Percentiles rank a stretch among this genome's conserved stretches.
These are phyloP conservation scores for Pomacea maculata DNA, from an alignment of 1,140 invertebrate genomes.

Conservation along the genomic window DNA sequence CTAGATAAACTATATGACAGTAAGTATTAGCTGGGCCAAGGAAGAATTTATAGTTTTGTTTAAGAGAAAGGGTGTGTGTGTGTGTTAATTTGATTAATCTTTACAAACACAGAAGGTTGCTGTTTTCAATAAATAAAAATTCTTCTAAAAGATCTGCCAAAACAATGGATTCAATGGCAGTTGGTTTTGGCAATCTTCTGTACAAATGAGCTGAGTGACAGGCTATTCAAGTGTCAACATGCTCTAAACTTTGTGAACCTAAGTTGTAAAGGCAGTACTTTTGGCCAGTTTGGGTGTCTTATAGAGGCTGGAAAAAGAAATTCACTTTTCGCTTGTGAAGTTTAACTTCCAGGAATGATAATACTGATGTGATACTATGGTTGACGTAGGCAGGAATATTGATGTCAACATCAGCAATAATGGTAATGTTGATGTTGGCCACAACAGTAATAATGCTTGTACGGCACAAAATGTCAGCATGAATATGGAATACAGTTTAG, in stretches of 20 bases:
- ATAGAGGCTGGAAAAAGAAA: too few relatives aligned
- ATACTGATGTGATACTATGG: neutral
- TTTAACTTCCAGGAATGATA: too few relatives aligned
- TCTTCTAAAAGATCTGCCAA: too few relatives aligned
- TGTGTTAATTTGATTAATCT: neutral
- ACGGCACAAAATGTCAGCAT: neutral
- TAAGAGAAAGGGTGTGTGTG: neutral
- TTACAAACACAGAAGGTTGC: neutral
- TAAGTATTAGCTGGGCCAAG: constrained; percentile 31
- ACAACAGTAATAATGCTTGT: neutral
- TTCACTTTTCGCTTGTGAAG: too few relatives aligned
- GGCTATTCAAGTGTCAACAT: too few relatives aligned
- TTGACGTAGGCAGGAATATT: neutral
- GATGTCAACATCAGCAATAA: neutral
- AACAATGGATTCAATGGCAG: too few relatives aligned
- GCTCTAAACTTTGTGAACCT: too few relatives aligned
- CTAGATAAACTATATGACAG: constrained; percentile 63
- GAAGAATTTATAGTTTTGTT: neutral
- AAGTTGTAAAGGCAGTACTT: too few relatives aligned
- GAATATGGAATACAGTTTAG: neutral
- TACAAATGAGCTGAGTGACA: too few relatives aligned
- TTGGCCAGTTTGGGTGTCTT: too few relatives aligned
- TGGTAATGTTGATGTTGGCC: neutral
- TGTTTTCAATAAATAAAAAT: too few relatives aligned
- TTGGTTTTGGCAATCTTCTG: too few relatives aligned